A percentile compares a stretch with the other conserved stretches of the same genome.
Conservation (phyloP, 1,140 invertebrate genomes). For the Spodoptera frugiperda region DNA sequence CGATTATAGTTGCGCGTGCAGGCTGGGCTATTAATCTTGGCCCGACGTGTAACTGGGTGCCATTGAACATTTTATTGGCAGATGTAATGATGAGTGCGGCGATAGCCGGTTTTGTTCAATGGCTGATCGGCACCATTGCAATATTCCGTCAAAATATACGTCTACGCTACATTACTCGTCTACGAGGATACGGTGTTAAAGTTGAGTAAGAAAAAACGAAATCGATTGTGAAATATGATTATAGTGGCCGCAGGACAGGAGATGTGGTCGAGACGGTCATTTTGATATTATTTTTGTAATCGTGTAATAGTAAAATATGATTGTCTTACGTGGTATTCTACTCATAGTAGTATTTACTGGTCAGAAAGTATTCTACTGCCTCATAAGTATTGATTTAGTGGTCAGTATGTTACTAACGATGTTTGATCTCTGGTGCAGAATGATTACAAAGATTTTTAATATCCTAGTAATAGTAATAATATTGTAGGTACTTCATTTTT, state of each 20-base stretch:
- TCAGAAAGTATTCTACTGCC: too few relatives aligned
- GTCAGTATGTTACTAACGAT: too few relatives aligned
- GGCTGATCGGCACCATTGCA: neutral
- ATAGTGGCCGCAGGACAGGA: neutral
- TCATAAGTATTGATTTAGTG: too few relatives aligned
- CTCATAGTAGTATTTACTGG: too few relatives aligned
- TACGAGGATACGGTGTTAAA: neutral
- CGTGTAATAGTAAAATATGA: slow-evolving; percentile 1
- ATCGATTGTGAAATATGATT: slow-evolving; percentile 17
- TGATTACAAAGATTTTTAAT: too few relatives aligned
- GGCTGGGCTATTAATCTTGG: neutral
- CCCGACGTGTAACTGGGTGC: neutral
- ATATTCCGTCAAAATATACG: slow-evolving; percentile 7
- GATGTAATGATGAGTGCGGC: slow-evolving; percentile 35
- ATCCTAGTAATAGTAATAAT: too few relatives aligned
- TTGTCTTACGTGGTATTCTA: neutral
- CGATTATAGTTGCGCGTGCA: neutral
- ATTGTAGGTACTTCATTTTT: too few relatives aligned
- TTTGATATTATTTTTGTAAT: neutral
- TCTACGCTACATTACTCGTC: slow-evolving; percentile 13
- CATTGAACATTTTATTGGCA: slow-evolving; percentile 36
- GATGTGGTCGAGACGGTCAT: neutral
- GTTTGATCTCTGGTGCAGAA: too few relatives aligned
- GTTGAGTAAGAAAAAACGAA: slow-evolving; percentile 4
- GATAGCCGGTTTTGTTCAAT: slow-evolving; percentile 21